Conservation (phyloP, 2,888 invertebrate genomes). For the Eristalis intricaria region DNA sequence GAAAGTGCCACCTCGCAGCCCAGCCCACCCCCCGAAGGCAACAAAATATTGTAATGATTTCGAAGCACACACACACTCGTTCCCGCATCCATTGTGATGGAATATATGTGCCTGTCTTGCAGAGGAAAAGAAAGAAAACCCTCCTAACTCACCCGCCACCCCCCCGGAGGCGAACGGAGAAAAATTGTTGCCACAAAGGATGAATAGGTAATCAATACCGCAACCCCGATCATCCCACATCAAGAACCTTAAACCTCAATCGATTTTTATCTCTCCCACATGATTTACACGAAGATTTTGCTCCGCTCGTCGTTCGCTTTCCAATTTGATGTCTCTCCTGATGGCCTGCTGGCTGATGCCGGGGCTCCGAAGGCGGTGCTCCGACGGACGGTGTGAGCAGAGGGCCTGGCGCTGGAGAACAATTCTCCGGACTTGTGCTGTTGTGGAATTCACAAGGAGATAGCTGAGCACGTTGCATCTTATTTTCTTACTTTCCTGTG, state of each 20-base stretch:
- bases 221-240: constrained; percentile 11
- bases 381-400: not conserved
- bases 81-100: not conserved
- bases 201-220: constrained; percentile 7
- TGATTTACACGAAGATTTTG: not conserved
- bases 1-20: not conserved
- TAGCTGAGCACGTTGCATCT: not conserved
- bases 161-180: not conserved
- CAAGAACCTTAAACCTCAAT: not conserved
- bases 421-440: not conserved
- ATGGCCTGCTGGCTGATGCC: not conserved
- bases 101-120: not conserved
- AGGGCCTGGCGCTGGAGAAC: not conserved
- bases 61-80: not conserved
- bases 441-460: not conserved
- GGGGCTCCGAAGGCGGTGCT: not conserved
- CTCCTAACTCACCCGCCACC: not conserved
- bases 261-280: constrained; percentile 1
- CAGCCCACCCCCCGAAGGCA: not conserved
- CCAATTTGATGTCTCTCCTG: not conserved
- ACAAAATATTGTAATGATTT: not conserved
- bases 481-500: not conserved
- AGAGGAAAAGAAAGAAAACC: not conserved
- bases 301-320: not conserved
- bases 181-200: constrained; percentile 3